Conservation (phyloP, 2,113 vertebrate genomes). For the Phyllopteryx taeniolatus region DNA sequence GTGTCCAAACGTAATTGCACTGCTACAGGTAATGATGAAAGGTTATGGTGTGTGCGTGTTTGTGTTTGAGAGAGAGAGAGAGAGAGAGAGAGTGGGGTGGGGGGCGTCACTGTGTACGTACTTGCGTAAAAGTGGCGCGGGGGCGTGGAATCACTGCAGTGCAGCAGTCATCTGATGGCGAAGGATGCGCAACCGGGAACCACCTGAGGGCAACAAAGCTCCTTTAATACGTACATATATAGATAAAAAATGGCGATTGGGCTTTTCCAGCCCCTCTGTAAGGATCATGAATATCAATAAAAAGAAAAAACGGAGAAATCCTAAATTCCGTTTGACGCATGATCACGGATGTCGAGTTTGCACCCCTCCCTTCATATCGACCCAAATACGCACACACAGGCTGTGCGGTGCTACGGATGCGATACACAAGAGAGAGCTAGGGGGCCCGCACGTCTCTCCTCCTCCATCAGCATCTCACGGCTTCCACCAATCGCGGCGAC, state of each 20-base stretch:
- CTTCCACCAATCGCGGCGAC: slow-evolving; percentile 79
- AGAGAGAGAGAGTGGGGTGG: background rate
- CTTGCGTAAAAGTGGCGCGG: background rate
- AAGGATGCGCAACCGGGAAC: background rate
- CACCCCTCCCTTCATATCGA: slow-evolving; percentile 21
- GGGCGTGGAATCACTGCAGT: background rate
- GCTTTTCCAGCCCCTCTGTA: background rate
- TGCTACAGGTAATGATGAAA: background rate
- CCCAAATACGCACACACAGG: slow-evolving; percentile 15
- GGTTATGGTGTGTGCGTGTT: background rate
- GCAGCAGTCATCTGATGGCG: background rate
- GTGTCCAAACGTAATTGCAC: background rate
- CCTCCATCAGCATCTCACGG: slow-evolving; percentile 72
- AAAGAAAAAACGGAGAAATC: background rate
- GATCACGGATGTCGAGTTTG: background rate
- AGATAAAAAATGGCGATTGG: background rate
- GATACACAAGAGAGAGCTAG: background rate
- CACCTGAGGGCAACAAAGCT: background rate
- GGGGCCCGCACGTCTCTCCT: slow-evolving; percentile 10
- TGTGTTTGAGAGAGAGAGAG: background rate
- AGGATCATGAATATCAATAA: no score
- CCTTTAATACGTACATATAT: background rate
- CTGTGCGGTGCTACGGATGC: slow-evolving; percentile 29
- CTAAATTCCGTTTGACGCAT: slow-evolving; percentile 1
- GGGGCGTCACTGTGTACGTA: background rate